Evolutionary conservation across 2,113 vertebrate species (phyloP).

Genomic region (Serilophus lunatus): DNA sequence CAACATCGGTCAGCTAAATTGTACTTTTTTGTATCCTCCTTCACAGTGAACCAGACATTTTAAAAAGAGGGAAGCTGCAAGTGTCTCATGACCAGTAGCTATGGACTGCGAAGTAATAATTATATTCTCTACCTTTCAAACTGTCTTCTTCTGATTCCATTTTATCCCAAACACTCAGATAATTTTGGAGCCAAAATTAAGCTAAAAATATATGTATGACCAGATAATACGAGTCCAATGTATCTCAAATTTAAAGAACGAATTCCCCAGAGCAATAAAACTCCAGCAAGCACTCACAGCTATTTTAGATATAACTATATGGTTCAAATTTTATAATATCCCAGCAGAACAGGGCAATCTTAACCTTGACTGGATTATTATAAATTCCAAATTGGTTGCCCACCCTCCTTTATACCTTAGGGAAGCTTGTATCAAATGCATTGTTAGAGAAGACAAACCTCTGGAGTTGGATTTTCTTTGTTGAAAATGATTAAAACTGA

Average conservation of each 20-base stretch:
- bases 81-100: not conserved
- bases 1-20: not conserved
- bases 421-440: slow-evolving; percentile 4
- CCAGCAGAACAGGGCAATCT: slow-evolving; percentile 28
- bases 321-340: slow-evolving; percentile 10
- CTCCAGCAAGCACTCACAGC: not conserved
- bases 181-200: not conserved
- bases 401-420: not conserved
- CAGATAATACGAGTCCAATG: not conserved
- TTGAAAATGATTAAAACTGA: not conserved
- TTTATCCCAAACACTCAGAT: slow-evolving; percentile 16
- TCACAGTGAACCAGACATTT: not conserved
- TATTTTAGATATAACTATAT: slow-evolving; percentile 20
- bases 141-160: not conserved
- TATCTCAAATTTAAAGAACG: not conserved
- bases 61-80: not conserved
- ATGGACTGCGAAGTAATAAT: not conserved
- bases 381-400: slow-evolving; percentile 44
- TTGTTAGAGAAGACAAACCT: not conserved
- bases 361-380: slow-evolving; percentile 47
- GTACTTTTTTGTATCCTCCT: not conserved
- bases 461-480: not conserved
- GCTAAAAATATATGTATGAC: slow-evolving; percentile 1
- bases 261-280: not conserved
- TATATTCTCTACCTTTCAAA: slow-evolving; percentile 7